Evolutionary conservation across 92 coral and sea anemone genomes (phyloP).

Genomic region (Epizoanthus rinbou): DNA sequence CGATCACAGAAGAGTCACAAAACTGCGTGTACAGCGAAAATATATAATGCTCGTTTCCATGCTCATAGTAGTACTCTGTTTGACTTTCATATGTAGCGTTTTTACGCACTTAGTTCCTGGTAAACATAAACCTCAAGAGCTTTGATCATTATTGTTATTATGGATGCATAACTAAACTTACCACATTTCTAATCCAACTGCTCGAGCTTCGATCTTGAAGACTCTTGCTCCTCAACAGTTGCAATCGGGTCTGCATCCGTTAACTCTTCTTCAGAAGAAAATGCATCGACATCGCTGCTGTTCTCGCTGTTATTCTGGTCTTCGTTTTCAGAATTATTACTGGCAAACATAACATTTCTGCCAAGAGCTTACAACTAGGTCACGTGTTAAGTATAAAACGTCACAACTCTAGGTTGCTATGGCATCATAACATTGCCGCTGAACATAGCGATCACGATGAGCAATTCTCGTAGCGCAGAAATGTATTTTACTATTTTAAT

Average conservation of each 20-base stretch:
- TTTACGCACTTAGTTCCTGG: conserved; percentile 3
- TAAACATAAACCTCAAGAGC: conserved; percentile 9
- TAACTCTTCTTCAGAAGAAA: no score
- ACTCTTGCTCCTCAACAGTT: conserved; percentile 14
- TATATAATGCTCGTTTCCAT: background rate
- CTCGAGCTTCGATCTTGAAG: conserved; percentile 15
- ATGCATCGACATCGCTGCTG: conserved; percentile 16
- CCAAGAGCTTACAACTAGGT: no score
- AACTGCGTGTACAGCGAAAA: conserved; percentile 10
- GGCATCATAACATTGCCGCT: no score
- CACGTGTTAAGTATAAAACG: no score
- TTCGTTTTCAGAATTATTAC: conserved; percentile 5
- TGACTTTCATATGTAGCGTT: conserved; percentile 5
- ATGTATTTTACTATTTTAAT: no score
- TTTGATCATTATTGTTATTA: conserved; percentile 5
- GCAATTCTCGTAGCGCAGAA: no score
- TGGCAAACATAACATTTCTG: background rate
- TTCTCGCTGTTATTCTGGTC: conserved; percentile 10
- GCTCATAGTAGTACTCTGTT: conserved; percentile 16
- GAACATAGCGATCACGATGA: no score
- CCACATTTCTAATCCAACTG: conserved; percentile 16
- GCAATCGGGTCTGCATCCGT: conserved; percentile 19
- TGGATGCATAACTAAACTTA: conserved; percentile 10
- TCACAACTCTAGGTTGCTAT: no score
- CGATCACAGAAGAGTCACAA: no score